Evolutionary conservation across 2,113 vertebrate genomes (phyloP), one percentile per base, ranked within the genome.

Genomic region (Brienomyrus brachyistius): DNA sequence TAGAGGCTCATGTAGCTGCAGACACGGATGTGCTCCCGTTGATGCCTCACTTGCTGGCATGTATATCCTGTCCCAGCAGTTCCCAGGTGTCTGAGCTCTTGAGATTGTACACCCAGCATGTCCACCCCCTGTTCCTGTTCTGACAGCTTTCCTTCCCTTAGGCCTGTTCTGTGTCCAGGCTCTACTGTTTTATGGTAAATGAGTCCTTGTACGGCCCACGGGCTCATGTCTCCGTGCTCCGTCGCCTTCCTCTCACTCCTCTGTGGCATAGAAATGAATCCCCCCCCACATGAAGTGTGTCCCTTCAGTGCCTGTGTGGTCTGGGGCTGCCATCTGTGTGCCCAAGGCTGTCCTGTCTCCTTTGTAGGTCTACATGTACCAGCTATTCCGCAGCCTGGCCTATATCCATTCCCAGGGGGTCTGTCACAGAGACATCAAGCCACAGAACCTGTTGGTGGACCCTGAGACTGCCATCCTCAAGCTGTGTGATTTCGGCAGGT

Each of bases 331-430:
- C 23, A 21, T 54, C 9, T 54, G 10, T 43, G 13, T 54, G 48
- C 77, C 27, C 45, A 54, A 54, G 43, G 70, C 70, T 35, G 48
- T 35, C 56, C 40, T 19, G 35, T 89, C 80, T 90, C 89, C 54
- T 45, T 47, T 47, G 62, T 93, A 98, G 97, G 97, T 98, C 92
- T 98, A 98, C 94, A 98, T 98, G 97, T 98, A 98, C 95, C 97
- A 98, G 96, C 96, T 98, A 91, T 98, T 98, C 95, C 97, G 97
- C 93, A 98, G 97, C 93, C 92, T 98, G 95, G 97, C 97, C 92
- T 98, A 98, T 95, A 98, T 98, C 94, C 97, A 98, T 96, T 98
- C 97, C 95, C 97, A 98, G 94, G 97, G 97, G 0, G 97, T 98
- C 91, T 98, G 97, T 94, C 97, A 98, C 94, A 95, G 97, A 83